Evolutionary conservation across 1,140 invertebrate genomes (phyloP).

Genomic region (Listronotus oregonensis): DNA sequence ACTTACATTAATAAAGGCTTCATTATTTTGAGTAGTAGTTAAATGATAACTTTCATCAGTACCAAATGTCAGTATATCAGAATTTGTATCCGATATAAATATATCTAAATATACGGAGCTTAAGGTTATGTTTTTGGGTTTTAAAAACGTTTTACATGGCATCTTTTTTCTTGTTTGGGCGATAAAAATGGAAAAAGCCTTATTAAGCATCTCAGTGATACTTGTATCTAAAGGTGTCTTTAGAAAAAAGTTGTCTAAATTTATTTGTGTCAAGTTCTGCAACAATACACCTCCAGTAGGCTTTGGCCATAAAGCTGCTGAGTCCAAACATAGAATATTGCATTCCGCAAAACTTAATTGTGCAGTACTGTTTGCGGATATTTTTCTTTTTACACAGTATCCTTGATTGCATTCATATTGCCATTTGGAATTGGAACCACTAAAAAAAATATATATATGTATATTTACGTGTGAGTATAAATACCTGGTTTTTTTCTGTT

Average conservation of each 20-base stretch:
- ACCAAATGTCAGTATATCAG: slow-evolving; percentile 7
- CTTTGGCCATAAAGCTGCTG: slow-evolving; percentile 12
- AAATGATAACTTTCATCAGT: slow-evolving; percentile 76
- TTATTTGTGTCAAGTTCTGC: neutral
- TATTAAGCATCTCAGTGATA: neutral
- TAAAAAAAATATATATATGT: no score
- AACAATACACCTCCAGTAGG: neutral
- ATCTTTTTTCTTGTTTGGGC: neutral
- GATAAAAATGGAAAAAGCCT: neutral
- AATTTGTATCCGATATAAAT: slow-evolving; percentile 17
- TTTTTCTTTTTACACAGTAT: slow-evolving; percentile 3
- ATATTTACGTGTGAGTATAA: no score
- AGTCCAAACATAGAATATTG: slow-evolving; percentile 11
- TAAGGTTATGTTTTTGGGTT: neutral
- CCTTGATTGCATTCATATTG: slow-evolving; percentile 8
- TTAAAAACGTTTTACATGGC: slow-evolving; percentile 5
- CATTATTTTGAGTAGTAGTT: slow-evolving; percentile 57
- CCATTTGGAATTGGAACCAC: neutral
- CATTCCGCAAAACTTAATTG: slow-evolving; percentile 7
- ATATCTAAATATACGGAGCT: neutral
- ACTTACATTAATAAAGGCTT: slow-evolving; percentile 62
- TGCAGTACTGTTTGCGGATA: neutral
- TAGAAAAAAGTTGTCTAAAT: neutral
- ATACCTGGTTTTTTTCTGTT: no score
- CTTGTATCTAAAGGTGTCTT: neutral